Evolutionary conservation across 2,888 invertebrate genomes (phyloP).

Genomic region (Lobophora halterata): DNA sequence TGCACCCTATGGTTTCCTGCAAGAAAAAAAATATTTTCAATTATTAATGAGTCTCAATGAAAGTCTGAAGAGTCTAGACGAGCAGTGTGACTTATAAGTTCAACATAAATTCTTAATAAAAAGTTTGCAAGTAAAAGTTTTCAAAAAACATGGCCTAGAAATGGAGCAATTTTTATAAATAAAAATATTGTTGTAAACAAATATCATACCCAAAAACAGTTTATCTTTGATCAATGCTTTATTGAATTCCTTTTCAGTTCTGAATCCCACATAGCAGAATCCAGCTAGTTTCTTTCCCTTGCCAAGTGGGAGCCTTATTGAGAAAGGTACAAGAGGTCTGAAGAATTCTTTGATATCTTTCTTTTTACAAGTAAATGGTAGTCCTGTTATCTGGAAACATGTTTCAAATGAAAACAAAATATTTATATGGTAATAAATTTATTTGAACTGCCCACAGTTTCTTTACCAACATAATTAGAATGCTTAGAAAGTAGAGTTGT

Average conservation of each 20-base stretch:
- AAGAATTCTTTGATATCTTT: constrained; percentile 93
- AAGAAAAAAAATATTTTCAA: constrained; percentile 2
- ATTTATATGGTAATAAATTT: too few species aligned
- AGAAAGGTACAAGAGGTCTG: constrained; percentile 87
- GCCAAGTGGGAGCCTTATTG: constrained; percentile 88
- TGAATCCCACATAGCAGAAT: constrained; percentile 95
- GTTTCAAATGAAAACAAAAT: neutral
- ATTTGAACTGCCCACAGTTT: too few species aligned
- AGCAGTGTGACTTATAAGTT: too few species aligned
- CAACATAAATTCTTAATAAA: too few species aligned
- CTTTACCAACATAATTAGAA: too few species aligned
- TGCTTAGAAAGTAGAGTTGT: too few species aligned
- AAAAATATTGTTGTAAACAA: too few species aligned
- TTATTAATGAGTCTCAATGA: too few species aligned
- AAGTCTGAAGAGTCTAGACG: too few species aligned
- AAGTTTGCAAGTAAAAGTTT: too few species aligned
- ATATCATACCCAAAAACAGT: constrained; percentile 88
- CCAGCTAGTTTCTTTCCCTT: constrained; percentile 85
- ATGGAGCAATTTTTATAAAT: too few species aligned
- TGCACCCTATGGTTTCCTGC: constrained; percentile 70
- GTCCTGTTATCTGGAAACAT: constrained; percentile 85
- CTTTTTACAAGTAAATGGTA: constrained; percentile 90
- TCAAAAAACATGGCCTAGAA: too few species aligned
- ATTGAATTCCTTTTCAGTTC: constrained; percentile 88
- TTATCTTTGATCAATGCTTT: constrained; percentile 91